These are phyloP conservation scores for Micronisus gabar DNA, from an alignment of 2,113 vertebrate genomes.

Conservation along the genomic window DNA sequence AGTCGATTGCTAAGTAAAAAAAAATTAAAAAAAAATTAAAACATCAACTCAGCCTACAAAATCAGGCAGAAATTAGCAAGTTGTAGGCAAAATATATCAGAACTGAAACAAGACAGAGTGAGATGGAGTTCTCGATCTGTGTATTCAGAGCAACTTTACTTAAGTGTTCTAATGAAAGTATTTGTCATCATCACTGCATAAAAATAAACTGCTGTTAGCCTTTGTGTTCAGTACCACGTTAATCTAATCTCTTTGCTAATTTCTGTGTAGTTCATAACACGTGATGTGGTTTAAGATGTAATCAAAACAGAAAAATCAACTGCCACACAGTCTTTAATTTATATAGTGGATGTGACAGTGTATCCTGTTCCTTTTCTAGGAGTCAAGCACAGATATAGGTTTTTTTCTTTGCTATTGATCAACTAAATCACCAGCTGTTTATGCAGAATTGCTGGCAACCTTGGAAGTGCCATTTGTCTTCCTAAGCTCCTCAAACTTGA, in stretches of 20 bases:
- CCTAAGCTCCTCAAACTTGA: neutral
- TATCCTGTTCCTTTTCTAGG: neutral
- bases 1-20: neutral
- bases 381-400: neutral
- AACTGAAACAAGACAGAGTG: neutral
- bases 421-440: constrained; percentile 25
- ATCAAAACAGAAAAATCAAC: neutral
- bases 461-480: constrained; percentile 13
- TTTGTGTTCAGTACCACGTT: neutral
- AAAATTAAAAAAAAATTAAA: neutral
- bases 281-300: neutral
- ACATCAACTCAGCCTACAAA: neutral
- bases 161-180: neutral
- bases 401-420: neutral
- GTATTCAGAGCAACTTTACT: neutral
- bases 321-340: neutral
- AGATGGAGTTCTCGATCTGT: neutral
- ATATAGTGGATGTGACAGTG: neutral
- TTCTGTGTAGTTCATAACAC: neutral
- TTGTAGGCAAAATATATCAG: neutral
- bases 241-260: neutral
- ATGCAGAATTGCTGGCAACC: constrained; percentile 12
- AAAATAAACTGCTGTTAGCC: neutral
- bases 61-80: neutral
- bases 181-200: neutral